Base-by-base conservation (phyloP, 1,140 invertebrate species). In the Zeugodacus cucurbitae region DNA sequence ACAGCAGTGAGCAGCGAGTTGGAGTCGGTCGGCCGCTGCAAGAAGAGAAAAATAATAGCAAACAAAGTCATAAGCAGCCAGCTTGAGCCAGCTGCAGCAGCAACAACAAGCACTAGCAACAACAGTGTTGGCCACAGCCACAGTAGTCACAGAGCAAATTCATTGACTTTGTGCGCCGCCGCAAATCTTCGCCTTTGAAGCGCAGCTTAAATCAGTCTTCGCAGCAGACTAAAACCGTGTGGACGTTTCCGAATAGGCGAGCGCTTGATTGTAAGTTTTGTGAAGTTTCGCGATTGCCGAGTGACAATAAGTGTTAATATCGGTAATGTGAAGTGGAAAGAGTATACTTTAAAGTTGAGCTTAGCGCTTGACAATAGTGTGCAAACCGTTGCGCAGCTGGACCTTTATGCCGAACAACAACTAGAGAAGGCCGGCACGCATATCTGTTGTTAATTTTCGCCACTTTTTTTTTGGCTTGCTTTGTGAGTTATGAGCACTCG, bases 161-260 rank as follows among this genome's bases (percentile, higher is more conserved):
- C 67, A 74, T 41, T 74, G 67, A 74, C 17, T 74, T 37, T 74
- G 34, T 37, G 17, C 20, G 67, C 67, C 20, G 67, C 67, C 34
- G 34, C 67, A 74, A 74, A 41, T 74, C 67, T 74, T 37, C 22
- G 67, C 67, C 17, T 37, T 74, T 74, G 67, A 74, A 74, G 67
- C 67, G 32, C 67, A 74, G 34, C 67, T 32, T 17, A 74, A 74
- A 74, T 74, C 67, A 74, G 67, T 74, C 67, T 74, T 41, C 67
- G 67, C 29, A 74, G 34, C 34, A 74, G 67, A 74, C 67, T 74
- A 74, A 74, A 41, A 74, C 67, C 67, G 67, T 74, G 67, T 74
- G 34, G 67, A 74, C 67, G 67, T 22, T 37, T 22, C 34, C 34
- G 67, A 37, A 32, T 34, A 41, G 34, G 34, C 37, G 67, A 34